phyloP scores from a whole-genome alignment of 2,888 invertebrate species.

The Hemithea aestivaria region DNA sequence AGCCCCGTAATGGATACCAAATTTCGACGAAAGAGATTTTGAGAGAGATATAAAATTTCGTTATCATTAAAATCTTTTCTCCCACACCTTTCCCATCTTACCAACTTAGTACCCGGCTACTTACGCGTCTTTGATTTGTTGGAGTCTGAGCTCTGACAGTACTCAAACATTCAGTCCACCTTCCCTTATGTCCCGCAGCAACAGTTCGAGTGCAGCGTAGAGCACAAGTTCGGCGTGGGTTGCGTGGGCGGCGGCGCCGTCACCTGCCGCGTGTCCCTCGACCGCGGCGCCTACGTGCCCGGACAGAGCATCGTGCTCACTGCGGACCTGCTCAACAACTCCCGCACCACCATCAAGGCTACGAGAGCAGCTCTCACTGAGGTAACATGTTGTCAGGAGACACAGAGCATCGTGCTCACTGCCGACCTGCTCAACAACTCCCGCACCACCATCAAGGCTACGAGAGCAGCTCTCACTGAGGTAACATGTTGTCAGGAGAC shows the following conservation, averaged over 20 bases:
- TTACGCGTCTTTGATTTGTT: too few relatives aligned
- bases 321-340: constrained; percentile 91
- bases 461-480: constrained; percentile 87
- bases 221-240: constrained; percentile 92
- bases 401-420: constrained; percentile 91
- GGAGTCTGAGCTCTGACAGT: too few relatives aligned
- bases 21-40: too few relatives aligned
- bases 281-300: constrained; percentile 96
- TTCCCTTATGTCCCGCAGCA: constrained; percentile 40
- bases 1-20: too few relatives aligned
- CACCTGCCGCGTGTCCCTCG: constrained; percentile 90
- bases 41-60: too few relatives aligned
- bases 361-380: constrained; percentile 88
- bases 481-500: too few relatives aligned
- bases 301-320: constrained; percentile 94
- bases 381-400: too few relatives aligned
- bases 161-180: background rate
- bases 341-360: constrained; percentile 89
- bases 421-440: constrained; percentile 92
- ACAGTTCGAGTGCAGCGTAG: constrained; percentile 94
- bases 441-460: constrained; percentile 89
- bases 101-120: too few relatives aligned
- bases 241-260: constrained; percentile 94
- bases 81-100: too few relatives aligned
- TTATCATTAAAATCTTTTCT: too few relatives aligned